phyloP scores from a whole-genome alignment of 2,113 vertebrate genomes.

The Euleptes europaea region DNA sequence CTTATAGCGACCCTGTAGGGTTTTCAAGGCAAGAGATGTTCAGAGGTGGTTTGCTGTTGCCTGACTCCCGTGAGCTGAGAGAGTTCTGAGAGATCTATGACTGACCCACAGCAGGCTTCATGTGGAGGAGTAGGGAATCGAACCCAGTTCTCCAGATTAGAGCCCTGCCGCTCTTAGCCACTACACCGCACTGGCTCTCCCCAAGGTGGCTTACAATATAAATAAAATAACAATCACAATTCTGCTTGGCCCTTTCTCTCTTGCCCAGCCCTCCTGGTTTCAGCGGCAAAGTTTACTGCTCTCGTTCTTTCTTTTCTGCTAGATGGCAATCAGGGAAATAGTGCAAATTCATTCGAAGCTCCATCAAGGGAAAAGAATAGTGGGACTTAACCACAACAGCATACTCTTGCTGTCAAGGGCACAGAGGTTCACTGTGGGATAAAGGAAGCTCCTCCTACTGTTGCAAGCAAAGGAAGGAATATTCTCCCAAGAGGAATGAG shows the following conservation, averaged over 20 bases:
- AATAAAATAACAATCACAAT: no score
- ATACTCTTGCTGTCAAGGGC: background rate
- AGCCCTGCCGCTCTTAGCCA: no score
- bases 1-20: no score
- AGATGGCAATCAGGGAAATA: background rate
- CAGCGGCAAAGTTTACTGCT: background rate
- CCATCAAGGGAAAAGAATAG: background rate
- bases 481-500: background rate
- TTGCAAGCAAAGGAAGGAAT: background rate
- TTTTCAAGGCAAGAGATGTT: no score
- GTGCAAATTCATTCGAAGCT: background rate
- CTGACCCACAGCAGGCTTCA: no score
- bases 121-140: no score
- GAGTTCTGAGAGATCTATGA: no score
- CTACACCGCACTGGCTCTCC: no score
- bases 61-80: no score
- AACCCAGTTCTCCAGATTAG: no score
- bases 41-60: no score
- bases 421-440: background rate
- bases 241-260: background rate
- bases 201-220: no score
- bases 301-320: background rate
- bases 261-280: background rate
- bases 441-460: background rate
- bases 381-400: background rate